Conservation (phyloP, 2,113 vertebrate genomes). For the Coryphaenoides rupestris region DNA sequence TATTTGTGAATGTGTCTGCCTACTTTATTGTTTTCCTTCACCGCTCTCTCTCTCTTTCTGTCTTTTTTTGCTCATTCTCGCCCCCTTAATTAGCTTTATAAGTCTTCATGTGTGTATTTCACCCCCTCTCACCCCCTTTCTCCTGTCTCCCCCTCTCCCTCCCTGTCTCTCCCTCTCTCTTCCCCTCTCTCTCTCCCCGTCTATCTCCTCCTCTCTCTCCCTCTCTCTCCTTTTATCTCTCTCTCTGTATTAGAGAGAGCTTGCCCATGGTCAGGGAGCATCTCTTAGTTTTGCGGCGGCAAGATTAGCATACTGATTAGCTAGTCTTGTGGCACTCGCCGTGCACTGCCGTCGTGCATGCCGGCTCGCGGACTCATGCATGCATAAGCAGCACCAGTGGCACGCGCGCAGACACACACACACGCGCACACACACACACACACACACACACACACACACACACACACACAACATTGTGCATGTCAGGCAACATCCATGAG, state of each 20-base stretch:
- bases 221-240: neutral
- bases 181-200: neutral
- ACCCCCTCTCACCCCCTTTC: neutral
- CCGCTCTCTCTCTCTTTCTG: too few species aligned
- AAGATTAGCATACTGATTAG: slow-evolving; percentile 69
- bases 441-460: slow-evolving; percentile 46
- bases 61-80: too few species aligned
- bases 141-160: neutral
- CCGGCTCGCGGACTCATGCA: slow-evolving; percentile 44
- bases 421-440: slow-evolving; percentile 26
- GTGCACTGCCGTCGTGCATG: slow-evolving; percentile 31
- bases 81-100: too few species aligned
- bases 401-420: slow-evolving; percentile 56
- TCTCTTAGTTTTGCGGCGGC: slow-evolving; percentile 41
- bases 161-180: neutral
- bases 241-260: slow-evolving; percentile 15
- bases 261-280: slow-evolving; percentile 25
- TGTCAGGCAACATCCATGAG: too few species aligned
- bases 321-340: slow-evolving; percentile 37
- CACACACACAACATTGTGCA: neutral
- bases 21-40: too few species aligned
- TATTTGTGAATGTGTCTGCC: too few species aligned
- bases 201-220: neutral
- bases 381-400: slow-evolving; percentile 36
- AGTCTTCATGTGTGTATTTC: too few species aligned